Base-by-base conservation (phyloP, 2,797 vertebrate genomes). In the Acanthurus lineatus region DNA sequence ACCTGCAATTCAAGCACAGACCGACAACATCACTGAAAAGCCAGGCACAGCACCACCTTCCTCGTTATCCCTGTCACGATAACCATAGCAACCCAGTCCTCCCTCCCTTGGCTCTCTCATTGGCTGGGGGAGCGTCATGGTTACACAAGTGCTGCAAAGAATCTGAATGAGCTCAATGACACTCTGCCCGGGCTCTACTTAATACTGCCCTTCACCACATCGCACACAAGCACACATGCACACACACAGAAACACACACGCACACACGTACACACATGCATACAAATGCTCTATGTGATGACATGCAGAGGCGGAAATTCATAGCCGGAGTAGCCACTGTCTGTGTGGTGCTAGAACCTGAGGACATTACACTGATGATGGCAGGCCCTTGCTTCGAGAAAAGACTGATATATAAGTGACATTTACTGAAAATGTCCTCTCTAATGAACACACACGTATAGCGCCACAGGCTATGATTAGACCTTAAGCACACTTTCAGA, bases 151-250 rank as follows among this genome's bases (percentile, higher is more conserved):
- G 89, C 90, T 82, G 90, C 84, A 83, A 88, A 91, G 94, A 93
- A 93, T 94, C 88, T 91, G 91, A 94, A 94, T 93, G 90, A 94
- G 93, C 89, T 93, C 88, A 86, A 91, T 90, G 90, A 90, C 92
- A 93, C 88, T 89, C 77, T 83, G 87, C 85, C 76, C 66, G 19
- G 64, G 76, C 81, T 82, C 82, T 77, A 75, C 81, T 93, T 93
- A 89, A 91, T 89, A 84, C 87, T 86, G 90, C 88, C 90, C 87
- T 92, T 93, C 88, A 91, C 84, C 70, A 78, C 83, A 82, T 75
- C 73, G 57, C 57, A 52, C 79, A 58, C 47, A 76, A 32, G 47
- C 58, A 77, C 73, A 78, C 77, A 65, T 76, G 71, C 69, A 49
- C 73, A 71, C 61, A 63, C 56, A 63, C 61, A 42, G 28, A 44